Percentiles rank a stretch among this genome's conserved stretches.
Evolutionary conservation across 2,888 invertebrate genomes (phyloP).

Genomic region (Phlogophora meticulosa): DNA sequence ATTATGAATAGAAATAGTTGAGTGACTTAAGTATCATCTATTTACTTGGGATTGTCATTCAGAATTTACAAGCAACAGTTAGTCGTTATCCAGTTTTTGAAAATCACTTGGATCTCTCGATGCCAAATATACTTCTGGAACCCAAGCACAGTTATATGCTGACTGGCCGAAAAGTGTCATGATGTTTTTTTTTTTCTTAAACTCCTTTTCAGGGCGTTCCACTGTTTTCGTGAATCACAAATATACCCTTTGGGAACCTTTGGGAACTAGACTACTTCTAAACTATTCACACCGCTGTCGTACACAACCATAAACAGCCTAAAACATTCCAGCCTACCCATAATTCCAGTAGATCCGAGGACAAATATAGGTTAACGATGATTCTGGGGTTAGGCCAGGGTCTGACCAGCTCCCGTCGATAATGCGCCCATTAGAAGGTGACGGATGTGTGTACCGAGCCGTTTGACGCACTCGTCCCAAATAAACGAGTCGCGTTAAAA

Average conservation of each 20-base stretch:
- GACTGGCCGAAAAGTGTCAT: no score
- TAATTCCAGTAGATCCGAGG: slow-evolving; percentile 17
- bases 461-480: slow-evolving; percentile 40
- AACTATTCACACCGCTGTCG: background rate
- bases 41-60: background rate
- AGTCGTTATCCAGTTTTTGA: background rate
- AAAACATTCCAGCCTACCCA: background rate
- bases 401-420: slow-evolving; percentile 40
- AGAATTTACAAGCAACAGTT: background rate
- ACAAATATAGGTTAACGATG: slow-evolving; percentile 54
- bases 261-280: background rate
- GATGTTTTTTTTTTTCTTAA: no score
- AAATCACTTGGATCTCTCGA: no score
- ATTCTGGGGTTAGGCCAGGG: slow-evolving; percentile 38
- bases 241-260: background rate
- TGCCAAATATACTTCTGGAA: no score
- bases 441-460: slow-evolving; percentile 52
- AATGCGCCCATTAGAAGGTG: slow-evolving; percentile 54
- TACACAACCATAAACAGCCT: background rate
- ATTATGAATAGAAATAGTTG: slow-evolving; percentile 2
- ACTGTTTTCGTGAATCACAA: no score
- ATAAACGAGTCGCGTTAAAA: slow-evolving; percentile 59
- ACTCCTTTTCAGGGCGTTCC: no score
- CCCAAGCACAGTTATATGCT: no score
- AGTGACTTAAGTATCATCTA: slow-evolving; percentile 1